Base-by-base conservation (phyloP, 2,888 invertebrate genomes). In the Belgica antarctica region DNA sequence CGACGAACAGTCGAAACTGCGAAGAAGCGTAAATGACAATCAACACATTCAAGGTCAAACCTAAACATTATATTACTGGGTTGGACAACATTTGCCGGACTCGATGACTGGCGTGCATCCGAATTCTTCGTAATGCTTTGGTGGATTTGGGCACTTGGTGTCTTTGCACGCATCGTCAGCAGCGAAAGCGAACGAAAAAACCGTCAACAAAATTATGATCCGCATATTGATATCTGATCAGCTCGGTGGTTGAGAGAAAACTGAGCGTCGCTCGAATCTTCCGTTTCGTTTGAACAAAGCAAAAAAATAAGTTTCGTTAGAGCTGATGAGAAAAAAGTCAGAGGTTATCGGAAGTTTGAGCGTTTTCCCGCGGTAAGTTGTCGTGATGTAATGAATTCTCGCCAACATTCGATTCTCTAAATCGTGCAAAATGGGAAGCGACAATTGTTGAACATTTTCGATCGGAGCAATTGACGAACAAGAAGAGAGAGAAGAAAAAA, bases 111-210 rank as follows among this genome's bases (percentile, higher is more conserved):
- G 27, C 2, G 25, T 27, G 15, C 59, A 59, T 3, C 59, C 59
- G n/a, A 59, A 59, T 19, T 59, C 59, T n/a, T 59, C 59, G 27
- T 59, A 59, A 59, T 59, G 59, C 25, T 59, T 59, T 12, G 59
- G 59, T 59, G 27, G 8, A 4, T n/a, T 1, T 7, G 25, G 59
- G 27, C 27, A 59, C 12, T 27, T 59, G 1, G 27, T 27, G n/a
- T 52, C 22, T 19, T 22, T 52, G 17, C 52, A 52, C 2, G 17
- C 52, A 2, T 59, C 59, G 25, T n/a, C 2, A 22, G 7, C 4
- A 52, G 25, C 59, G n/a, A 25, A 3, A 59, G 7, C 17, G 2
- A 31, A 5, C 5, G 7, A 31, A 8, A 31, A 31, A 31, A 31
- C 34, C 5, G 34, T 12, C 2, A 52, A 19, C n/a, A 52, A 52